phyloP scores from a whole-genome alignment of 2,888 invertebrate species.

The Amblyteles armatorius region DNA sequence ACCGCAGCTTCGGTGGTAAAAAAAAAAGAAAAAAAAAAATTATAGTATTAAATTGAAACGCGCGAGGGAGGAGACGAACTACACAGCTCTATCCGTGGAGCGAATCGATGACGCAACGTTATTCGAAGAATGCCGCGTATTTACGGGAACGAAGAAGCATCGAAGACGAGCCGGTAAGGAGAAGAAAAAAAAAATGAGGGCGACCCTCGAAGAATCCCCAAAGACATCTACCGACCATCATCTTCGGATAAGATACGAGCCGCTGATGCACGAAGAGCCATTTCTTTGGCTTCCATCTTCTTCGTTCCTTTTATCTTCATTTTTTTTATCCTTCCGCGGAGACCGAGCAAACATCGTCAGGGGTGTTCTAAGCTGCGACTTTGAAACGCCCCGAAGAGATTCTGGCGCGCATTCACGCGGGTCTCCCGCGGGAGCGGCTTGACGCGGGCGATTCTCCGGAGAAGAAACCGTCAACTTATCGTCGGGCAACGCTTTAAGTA shows the following conservation, averaged over 20 bases:
- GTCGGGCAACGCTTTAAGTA: slow-evolving; percentile 58
- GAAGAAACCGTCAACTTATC: slow-evolving; percentile 57
- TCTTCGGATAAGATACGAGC: slow-evolving; percentile 50
- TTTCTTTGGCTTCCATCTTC: background rate
- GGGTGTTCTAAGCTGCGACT: slow-evolving; percentile 26
- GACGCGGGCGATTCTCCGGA: slow-evolving; percentile 20
- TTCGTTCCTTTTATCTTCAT: background rate
- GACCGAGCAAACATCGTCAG: slow-evolving; percentile 44
- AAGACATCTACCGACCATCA: slow-evolving; percentile 9
- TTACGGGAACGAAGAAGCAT: slow-evolving; percentile 11
- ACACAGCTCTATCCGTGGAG: background rate
- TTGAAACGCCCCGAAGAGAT: slow-evolving; percentile 33
- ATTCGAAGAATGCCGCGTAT: slow-evolving; percentile 31
- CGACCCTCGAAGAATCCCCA: slow-evolving; percentile 10
- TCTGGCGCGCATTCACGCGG: background rate
- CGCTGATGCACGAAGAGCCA: background rate
- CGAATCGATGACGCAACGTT: slow-evolving; percentile 34
- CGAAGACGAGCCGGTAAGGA: background rate
- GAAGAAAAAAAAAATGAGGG: background rate
- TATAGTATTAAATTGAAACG: slow-evolving; percentile 47
- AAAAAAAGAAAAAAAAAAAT: slow-evolving; percentile 18
- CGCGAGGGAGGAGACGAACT: slow-evolving; percentile 10
- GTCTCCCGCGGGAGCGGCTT: slow-evolving; percentile 40
- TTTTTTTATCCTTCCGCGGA: background rate
- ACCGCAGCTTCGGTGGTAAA: background rate